phyloP scores from a whole-genome alignment of 2,797 vertebrate genomes.

The Pagetopsis macropterus region DNA sequence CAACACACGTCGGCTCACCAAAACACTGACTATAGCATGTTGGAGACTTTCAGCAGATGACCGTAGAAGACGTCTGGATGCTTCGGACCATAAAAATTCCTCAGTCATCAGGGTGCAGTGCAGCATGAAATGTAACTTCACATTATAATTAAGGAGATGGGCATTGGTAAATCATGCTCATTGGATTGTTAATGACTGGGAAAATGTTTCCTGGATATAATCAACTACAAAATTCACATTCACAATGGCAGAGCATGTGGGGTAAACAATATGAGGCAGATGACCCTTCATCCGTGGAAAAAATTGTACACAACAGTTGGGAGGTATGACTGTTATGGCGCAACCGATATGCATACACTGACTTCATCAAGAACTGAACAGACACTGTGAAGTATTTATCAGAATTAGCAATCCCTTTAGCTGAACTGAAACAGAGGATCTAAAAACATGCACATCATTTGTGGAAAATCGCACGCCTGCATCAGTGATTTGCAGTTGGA shows the following conservation, averaged over 20 bases:
- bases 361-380: neutral
- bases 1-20: neutral
- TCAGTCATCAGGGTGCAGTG: neutral
- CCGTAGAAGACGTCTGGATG: neutral
- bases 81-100: neutral
- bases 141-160: constrained; percentile 1
- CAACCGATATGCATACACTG: neutral
- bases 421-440: neutral
- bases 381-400: neutral
- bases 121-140: constrained; percentile 2
- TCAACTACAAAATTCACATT: neutral
- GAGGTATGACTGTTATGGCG: neutral
- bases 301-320: neutral
- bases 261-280: constrained; percentile 8
- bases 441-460: no score
- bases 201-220: constrained; percentile 6
- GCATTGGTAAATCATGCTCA: neutral
- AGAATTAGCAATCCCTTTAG: neutral
- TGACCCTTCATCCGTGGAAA: neutral
- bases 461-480: neutral
- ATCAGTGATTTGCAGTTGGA: constrained; percentile 15
- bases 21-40: neutral
- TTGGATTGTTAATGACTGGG: constrained; percentile 6
- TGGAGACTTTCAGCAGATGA: constrained; percentile 6
- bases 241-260: neutral